These are phyloP conservation scores for Metopia argyrocephala DNA, from an alignment of 2,888 invertebrate species.

Conservation along the genomic window DNA sequence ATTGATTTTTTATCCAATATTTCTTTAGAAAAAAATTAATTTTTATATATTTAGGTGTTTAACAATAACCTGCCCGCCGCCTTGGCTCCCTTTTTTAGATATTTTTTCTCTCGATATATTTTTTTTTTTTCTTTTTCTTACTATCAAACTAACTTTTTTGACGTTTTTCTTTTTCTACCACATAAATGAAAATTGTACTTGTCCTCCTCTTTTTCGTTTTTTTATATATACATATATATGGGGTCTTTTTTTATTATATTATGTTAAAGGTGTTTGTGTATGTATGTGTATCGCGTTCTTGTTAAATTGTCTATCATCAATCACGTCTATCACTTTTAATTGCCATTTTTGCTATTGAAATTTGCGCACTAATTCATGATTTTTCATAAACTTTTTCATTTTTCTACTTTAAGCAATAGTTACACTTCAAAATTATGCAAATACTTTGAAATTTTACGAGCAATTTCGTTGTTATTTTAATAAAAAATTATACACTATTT, in stretches of 20 bases:
- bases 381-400: slow-evolving; percentile 56
- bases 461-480: slow-evolving; percentile 63
- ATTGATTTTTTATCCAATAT: slow-evolving; percentile 23
- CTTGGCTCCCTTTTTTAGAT: slow-evolving; percentile 53
- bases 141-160: slow-evolving; percentile 59
- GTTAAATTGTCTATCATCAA: slow-evolving; percentile 64
- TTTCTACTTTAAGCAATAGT: slow-evolving; percentile 59
- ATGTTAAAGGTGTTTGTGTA: slow-evolving; percentile 63
- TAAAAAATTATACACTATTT: slow-evolving; percentile 58
- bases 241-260: slow-evolving; percentile 45
- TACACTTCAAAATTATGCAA: slow-evolving; percentile 64
- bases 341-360: slow-evolving; percentile 58
- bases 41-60: slow-evolving; percentile 24
- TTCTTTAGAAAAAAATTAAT: slow-evolving; percentile 14
- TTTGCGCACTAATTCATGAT: slow-evolving; percentile 50
- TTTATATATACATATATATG: slow-evolving; percentile 45
- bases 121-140: slow-evolving; percentile 37
- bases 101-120: too few species aligned
- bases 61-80: slow-evolving; percentile 59
- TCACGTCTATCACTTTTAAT: slow-evolving; percentile 62
- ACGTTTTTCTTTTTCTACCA: slow-evolving; percentile 58
- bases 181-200: slow-evolving; percentile 60
- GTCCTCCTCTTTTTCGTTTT: slow-evolving; percentile 54
- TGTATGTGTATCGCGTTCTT: slow-evolving; percentile 65
- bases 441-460: slow-evolving; percentile 45